Evolutionary conservation across 2,888 invertebrate species (phyloP).

Genomic region (Philhelius pedissequus): DNA sequence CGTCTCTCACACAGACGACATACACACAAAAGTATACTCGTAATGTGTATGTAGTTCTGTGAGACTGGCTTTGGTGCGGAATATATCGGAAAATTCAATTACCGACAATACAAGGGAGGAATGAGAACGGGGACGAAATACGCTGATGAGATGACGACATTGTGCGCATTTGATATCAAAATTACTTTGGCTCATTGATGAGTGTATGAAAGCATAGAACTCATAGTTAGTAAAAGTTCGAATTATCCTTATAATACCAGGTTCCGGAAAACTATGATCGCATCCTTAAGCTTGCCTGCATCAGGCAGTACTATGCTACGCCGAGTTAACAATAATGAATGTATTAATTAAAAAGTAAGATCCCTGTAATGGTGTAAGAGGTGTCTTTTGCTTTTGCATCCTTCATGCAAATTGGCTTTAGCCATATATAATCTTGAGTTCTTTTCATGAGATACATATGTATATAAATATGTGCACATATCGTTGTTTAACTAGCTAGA

Average conservation of each 20-base stretch:
- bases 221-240: background rate
- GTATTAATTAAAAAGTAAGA: conserved; percentile 42
- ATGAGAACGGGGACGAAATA: background rate
- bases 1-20: background rate
- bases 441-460: conserved; percentile 33
- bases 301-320: background rate
- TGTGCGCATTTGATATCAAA: background rate
- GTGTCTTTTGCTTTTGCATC: conserved; percentile 3
- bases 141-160: background rate
- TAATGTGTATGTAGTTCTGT: background rate
- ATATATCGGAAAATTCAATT: conserved; percentile 21
- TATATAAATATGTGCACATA: conserved; percentile 1
- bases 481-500: background rate
- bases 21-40: background rate
- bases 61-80: background rate
- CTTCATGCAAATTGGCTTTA: conserved; percentile 14
- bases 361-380: background rate
- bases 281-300: conserved; percentile 4
- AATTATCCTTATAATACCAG: conserved; percentile 33
- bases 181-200: conserved; percentile 15
- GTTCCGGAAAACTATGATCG: conserved; percentile 25
- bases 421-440: conserved; percentile 17
- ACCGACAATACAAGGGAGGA: background rate
- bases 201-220: background rate
- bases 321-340: conserved; percentile 38